Evolutionary conservation across 2,113 vertebrate genomes (phyloP).

Genomic region (Ameiurus melas): DNA sequence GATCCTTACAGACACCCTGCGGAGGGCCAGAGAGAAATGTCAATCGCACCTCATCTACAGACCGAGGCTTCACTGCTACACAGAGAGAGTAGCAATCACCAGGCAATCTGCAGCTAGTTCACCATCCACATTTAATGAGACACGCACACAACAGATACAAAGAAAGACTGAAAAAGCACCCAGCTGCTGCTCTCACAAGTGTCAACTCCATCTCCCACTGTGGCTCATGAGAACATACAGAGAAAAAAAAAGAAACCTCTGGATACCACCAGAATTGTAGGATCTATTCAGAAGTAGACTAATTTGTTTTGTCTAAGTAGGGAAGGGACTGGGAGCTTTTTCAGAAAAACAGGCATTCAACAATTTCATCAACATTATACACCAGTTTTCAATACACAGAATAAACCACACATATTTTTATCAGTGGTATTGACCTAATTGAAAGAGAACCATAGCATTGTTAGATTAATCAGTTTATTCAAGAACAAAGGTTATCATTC

Average conservation of each 20-base stretch:
- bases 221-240: slow-evolving; percentile 23
- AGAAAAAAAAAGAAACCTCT: slow-evolving; percentile 6
- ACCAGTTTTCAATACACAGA: neutral
- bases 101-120: slow-evolving; percentile 58
- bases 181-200: slow-evolving; percentile 46
- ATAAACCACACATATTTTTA: slow-evolving; percentile 1
- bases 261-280: slow-evolving; percentile 25
- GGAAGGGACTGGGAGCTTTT: neutral
- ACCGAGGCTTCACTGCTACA: slow-evolving; percentile 49
- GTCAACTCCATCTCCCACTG: slow-evolving; percentile 44
- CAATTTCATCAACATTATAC: slow-evolving; percentile 12
- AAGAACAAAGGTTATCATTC: neutral
- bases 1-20: slow-evolving; percentile 60
- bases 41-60: slow-evolving; percentile 56
- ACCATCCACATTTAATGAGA: slow-evolving; percentile 57
- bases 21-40: slow-evolving; percentile 62
- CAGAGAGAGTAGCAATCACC: slow-evolving; percentile 54
- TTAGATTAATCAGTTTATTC: slow-evolving; percentile 1
- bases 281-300: slow-evolving; percentile 17
- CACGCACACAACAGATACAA: slow-evolving; percentile 43
- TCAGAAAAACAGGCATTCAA: slow-evolving; percentile 11
- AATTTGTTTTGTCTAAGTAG: slow-evolving; percentile 23
- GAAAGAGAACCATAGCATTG: neutral
- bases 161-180: slow-evolving; percentile 33
- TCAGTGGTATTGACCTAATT: neutral